phyloP scores from a whole-genome alignment of 1,140 invertebrate species.

The Hylaeus anthracinus region DNA sequence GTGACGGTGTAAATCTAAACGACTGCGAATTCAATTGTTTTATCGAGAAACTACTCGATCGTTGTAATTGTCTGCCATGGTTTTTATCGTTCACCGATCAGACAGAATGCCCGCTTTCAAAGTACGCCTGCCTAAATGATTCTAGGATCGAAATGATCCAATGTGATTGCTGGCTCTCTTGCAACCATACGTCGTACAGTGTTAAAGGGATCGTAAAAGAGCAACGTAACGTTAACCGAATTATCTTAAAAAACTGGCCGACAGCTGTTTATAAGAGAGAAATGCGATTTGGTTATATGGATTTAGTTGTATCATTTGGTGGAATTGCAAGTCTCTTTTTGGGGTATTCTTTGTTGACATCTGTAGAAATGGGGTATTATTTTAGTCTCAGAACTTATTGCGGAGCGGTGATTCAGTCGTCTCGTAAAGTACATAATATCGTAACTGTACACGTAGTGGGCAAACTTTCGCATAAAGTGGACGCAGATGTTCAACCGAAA shows the following conservation, averaged over 20 bases:
- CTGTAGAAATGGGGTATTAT: conserved; percentile 88
- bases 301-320: conserved; percentile 84
- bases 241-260: conserved; percentile 81
- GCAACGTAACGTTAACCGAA: not conserved
- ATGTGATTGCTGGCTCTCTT: conserved; percentile 2
- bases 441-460: conserved; percentile 20
- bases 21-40: conserved; percentile 5
- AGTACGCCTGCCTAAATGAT: conserved; percentile 7
- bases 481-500: not conserved
- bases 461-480: not conserved
- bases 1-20: not conserved
- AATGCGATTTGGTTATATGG: conserved; percentile 89
- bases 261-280: conserved; percentile 88
- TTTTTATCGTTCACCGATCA: conserved; percentile 8
- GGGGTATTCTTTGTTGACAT: conserved; percentile 87
- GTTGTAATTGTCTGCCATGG: conserved; percentile 29
- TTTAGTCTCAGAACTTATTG: conserved; percentile 86
- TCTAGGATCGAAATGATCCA: not conserved
- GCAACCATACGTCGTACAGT: conserved; percentile 36
- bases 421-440: conserved; percentile 34
- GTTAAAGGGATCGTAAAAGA: not conserved
- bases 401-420: conserved; percentile 59
- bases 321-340: conserved; percentile 89
- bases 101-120: not conserved
- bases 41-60: not conserved